Percentiles rank a stretch among this genome's conserved stretches.
phyloP scores from a whole-genome alignment of 2,797 vertebrate species.

The Falco naumanni region DNA sequence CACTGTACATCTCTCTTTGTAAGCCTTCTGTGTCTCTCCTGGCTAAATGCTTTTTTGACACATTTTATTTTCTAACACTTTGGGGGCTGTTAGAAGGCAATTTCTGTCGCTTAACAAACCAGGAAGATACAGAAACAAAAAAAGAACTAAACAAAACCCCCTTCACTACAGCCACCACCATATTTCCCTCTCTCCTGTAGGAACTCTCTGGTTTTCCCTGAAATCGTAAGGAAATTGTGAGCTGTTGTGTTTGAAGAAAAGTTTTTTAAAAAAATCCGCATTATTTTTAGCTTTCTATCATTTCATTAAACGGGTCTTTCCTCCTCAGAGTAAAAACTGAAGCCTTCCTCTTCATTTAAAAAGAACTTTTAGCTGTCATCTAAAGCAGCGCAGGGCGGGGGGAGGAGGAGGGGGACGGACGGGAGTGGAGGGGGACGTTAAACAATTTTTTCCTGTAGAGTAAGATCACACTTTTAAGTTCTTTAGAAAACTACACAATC shows the following conservation, averaged over 20 bases:
- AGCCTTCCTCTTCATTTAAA: not conserved
- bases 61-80: not conserved
- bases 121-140: not conserved
- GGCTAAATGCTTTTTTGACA: not conserved
- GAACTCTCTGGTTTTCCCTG: not conserved
- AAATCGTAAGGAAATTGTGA: not conserved
- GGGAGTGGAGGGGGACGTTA: rapidly evolving
- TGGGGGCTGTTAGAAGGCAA: not conserved
- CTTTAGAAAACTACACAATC: not conserved
- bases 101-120: not conserved
- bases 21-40: not conserved
- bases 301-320: not conserved
- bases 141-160: not conserved
- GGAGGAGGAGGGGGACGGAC: no score
- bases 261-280: no score
- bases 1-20: not conserved
- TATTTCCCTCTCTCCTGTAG: not conserved
- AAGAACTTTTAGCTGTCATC: not conserved
- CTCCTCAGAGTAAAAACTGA: not conserved
- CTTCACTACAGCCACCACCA: not conserved
- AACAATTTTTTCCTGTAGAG: not conserved
- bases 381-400: not conserved
- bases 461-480: not conserved
- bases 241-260: not conserved
- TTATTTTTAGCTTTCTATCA: not conserved